Base-by-base conservation (phyloP, 2,113 vertebrate species). In the Sander lucioperca region DNA sequence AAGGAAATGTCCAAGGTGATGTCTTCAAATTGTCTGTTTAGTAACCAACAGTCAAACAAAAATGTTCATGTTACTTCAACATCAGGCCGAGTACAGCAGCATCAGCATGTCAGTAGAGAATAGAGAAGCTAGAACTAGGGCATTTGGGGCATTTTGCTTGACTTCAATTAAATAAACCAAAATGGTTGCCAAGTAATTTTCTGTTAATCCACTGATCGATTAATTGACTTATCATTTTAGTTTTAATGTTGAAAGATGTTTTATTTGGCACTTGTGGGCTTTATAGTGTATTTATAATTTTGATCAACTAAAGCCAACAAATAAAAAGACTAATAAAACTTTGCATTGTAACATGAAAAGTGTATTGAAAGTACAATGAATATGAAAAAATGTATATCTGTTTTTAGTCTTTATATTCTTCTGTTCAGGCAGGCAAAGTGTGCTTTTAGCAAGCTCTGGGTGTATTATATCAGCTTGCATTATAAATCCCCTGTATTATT, bases 21-120 rank as follows among this genome's bases (percentile, higher is more conserved):
- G 39, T 59, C 45, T 62, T 74, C 27, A 62, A 74, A 74, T 11
- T 50, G 7, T 8, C 6, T 56, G 30, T 71, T 39, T 67, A 21
- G 25, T 68, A 61, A 74, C 16, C 4, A 50, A 33, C 39, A 39
- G 7, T 39, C 39, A 33, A 50, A 16, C 3, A n/a, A 33, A 21
- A 43, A 59, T 45, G 3, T 27, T 11, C 9, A 27, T 3, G 7
- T 59, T 21, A 9, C 15, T 15, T 14, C 14, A 48, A 59, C 1
- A 33, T 33, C n/a, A n/a, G n/a, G n/a, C n/a, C n/a, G n/a, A n/a
- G n/a, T n/a, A n/a, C n/a, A n/a, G n/a, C n/a, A 48, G 48, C 27
- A 18, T 39, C 36, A 39, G 36, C 36, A 39, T 39, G 36, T 39
- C 36, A 39, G 8, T 39, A 9, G 36, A 39, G 36, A 51, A 27